These are phyloP conservation scores for Boulengeromyrus knoepffleri DNA, from an alignment of 2,113 vertebrate species.

Conservation along the genomic window DNA sequence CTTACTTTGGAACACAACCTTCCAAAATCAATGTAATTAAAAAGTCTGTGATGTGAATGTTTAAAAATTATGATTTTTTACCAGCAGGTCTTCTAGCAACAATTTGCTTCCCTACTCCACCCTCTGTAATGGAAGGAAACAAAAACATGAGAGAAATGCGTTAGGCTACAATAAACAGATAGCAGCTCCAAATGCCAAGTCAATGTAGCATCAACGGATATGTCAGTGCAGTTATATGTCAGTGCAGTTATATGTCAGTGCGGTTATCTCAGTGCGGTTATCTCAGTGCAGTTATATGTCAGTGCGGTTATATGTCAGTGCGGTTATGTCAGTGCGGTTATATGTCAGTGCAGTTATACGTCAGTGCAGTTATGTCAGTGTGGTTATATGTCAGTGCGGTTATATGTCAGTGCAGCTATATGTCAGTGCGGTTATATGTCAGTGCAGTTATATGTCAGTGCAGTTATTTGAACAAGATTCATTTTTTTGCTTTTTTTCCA, in stretches of 20 bases:
- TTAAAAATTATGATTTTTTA: conserved; percentile 10
- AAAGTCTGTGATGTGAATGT: not conserved
- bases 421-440: not conserved
- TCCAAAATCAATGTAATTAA: not conserved
- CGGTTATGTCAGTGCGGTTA: not conserved
- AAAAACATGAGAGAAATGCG: not conserved
- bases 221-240: not conserved
- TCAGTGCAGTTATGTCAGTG: not conserved
- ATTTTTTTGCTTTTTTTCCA: not conserved
- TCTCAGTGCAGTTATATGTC: not conserved
- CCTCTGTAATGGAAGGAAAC: conserved; percentile 18
- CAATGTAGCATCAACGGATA: not conserved
- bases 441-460: not conserved
- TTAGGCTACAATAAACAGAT: not conserved
- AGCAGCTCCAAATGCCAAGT: not conserved
- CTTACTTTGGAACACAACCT: not conserved
- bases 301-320: not conserved
- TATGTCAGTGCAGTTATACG: not conserved
- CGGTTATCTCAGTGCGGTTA: not conserved
- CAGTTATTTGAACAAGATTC: not conserved
- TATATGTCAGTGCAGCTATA: not conserved
- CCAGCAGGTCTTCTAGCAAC: conserved; percentile 13
- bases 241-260: not conserved
- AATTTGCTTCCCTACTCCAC: conserved; percentile 18
- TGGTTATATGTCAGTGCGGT: not conserved